phyloP scores from a whole-genome alignment of 1,140 invertebrate species.

The Caenorhabditis inopinata region DNA sequence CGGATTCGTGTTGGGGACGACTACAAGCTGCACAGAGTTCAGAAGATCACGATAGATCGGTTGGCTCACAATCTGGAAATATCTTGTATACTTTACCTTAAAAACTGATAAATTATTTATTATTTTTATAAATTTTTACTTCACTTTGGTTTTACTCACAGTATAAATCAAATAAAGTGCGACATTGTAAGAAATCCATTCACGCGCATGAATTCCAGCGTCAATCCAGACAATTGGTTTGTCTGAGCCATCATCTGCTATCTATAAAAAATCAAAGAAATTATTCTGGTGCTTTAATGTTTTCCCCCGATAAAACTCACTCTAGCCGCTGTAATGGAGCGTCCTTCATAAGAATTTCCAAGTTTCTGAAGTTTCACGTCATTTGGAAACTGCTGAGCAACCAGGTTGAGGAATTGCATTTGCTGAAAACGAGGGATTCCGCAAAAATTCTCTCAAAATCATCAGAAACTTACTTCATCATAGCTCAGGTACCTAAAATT shows the following conservation, averaged over 20 bases:
- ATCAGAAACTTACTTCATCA: background rate
- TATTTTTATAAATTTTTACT: too few species aligned
- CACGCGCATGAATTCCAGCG: conserved; percentile 64
- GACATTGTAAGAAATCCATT: conserved; percentile 64
- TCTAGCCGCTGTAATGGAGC: background rate
- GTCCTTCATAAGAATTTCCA: conserved; percentile 17
- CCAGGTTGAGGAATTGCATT: conserved; percentile 4
- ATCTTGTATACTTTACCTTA: too few species aligned
- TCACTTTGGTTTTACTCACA: too few species aligned
- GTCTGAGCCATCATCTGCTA: background rate
- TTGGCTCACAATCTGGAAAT: conserved; percentile 27
- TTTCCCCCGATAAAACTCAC: background rate
- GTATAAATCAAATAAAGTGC: conserved; percentile 56
- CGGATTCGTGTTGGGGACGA: conserved; percentile 67
- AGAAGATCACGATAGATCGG: conserved; percentile 48
- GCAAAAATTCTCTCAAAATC: background rate
- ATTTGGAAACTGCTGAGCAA: conserved; percentile 1
- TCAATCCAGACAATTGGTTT: conserved; percentile 60
- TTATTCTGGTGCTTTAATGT: too few species aligned
- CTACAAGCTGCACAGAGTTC: conserved; percentile 61
- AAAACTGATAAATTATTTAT: too few species aligned
- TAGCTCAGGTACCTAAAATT: background rate
- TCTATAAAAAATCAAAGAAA: background rate
- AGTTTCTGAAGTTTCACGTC: conserved; percentile 1
- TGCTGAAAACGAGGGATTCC: background rate